phyloP scores from a whole-genome alignment of 64 coral and sea anemone species.

The Montipora sp. region DNA sequence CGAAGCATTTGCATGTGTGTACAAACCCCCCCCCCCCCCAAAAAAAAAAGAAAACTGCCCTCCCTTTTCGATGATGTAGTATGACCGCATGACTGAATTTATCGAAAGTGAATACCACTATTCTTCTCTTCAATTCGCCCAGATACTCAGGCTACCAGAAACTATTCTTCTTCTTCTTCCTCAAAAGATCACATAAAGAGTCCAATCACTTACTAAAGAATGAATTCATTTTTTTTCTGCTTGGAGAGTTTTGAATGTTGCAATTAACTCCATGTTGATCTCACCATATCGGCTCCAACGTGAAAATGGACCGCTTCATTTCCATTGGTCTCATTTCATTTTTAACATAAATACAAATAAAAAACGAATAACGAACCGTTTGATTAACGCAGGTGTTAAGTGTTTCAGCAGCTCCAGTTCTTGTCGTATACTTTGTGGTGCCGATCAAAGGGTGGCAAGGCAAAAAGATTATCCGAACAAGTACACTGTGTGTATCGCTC shows the following conservation, averaged over 20 bases:
- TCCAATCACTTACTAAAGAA: conserved; percentile 2
- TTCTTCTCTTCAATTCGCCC: neutral
- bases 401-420: too few species aligned
- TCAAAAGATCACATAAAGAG: conserved; percentile 15
- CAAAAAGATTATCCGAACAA: too few species aligned
- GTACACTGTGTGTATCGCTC: too few species aligned
- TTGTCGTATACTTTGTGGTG: too few species aligned
- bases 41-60: neutral
- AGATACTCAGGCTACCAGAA: too few species aligned
- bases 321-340: neutral
- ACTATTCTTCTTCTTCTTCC: neutral
- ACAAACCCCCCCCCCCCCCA: neutral
- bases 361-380: too few species aligned
- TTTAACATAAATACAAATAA: too few species aligned
- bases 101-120: neutral
- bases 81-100: too few species aligned
- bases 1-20: neutral
- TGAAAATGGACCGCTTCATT: neutral
- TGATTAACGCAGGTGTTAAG: too few species aligned
- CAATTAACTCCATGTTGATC: neutral
- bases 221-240: neutral
- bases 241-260: neutral
- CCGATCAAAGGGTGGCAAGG: too few species aligned
- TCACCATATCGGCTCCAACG: neutral
- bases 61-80: neutral